Conservation (phyloP, 2,113 vertebrate species). For the Prionailurus bengalensis region DNA sequence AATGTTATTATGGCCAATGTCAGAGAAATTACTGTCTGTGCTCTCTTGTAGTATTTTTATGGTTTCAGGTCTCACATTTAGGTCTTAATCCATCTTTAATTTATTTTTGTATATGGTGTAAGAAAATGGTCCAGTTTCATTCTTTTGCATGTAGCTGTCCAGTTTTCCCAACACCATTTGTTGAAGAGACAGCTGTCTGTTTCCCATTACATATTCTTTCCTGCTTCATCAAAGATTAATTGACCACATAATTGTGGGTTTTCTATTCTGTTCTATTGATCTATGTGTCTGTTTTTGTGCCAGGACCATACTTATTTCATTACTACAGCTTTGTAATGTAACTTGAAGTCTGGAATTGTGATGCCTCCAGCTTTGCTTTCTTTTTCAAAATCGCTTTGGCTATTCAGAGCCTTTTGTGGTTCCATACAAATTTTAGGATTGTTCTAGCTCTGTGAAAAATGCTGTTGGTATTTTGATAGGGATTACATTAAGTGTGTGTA, state of each 20-base stretch:
- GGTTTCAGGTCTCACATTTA: not conserved
- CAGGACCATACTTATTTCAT: not conserved
- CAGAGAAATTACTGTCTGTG: not conserved
- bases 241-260: not conserved
- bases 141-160: too few species aligned
- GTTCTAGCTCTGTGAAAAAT: too few species aligned
- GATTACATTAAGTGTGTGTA: too few species aligned
- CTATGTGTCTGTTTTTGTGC: not conserved
- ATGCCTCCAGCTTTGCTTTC: not conserved
- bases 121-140: too few species aligned
- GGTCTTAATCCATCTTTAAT: not conserved
- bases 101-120: not conserved
- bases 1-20: not conserved
- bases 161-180: too few species aligned
- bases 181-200: not conserved
- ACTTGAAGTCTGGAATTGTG: not conserved
- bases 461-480: too few species aligned
- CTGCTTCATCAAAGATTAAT: not conserved
- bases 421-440: too few species aligned
- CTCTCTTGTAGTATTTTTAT: not conserved
- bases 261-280: not conserved
- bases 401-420: not conserved
- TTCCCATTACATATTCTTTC: not conserved
- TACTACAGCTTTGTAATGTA: not conserved
- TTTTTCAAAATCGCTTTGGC: not conserved